phyloP scores from a whole-genome alignment of 1,140 invertebrate species.

The Brachionus sp. region DNA sequence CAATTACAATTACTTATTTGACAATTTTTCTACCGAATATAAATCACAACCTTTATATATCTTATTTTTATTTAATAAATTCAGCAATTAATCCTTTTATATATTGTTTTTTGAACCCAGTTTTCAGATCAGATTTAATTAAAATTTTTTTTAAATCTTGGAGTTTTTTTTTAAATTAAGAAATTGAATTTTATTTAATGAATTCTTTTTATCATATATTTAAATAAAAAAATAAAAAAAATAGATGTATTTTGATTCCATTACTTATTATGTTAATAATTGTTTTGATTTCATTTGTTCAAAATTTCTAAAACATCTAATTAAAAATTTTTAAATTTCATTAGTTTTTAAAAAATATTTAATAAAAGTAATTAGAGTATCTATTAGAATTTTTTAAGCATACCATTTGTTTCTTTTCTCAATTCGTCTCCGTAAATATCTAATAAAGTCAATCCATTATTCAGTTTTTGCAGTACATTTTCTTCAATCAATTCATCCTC shows the following conservation, averaged over 20 bases:
- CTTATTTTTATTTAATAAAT: conserved; percentile 37
- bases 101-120: conserved; percentile 41
- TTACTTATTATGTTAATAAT: too few species aligned
- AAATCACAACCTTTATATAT: conserved; percentile 12
- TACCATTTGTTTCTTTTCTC: conserved; percentile 31
- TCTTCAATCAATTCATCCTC: neutral
- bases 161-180: too few species aligned
- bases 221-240: too few species aligned
- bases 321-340: neutral
- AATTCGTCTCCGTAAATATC: neutral
- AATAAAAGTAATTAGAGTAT: neutral
- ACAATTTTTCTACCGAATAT: neutral
- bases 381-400: neutral
- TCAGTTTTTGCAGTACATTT: neutral
- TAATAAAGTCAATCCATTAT: neutral
- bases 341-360: neutral
- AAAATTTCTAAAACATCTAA: neutral
- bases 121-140: neutral
- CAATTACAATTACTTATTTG: conserved; percentile 42
- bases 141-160: neutral
- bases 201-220: too few species aligned
- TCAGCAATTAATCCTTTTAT: conserved; percentile 43
- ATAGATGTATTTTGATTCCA: too few species aligned
- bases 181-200: too few species aligned
- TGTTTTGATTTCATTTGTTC: neutral